Percentiles rank a stretch among this genome's conserved stretches.
phyloP scores from a whole-genome alignment of 2,113 vertebrate species.

The Rutilus rutilus region DNA sequence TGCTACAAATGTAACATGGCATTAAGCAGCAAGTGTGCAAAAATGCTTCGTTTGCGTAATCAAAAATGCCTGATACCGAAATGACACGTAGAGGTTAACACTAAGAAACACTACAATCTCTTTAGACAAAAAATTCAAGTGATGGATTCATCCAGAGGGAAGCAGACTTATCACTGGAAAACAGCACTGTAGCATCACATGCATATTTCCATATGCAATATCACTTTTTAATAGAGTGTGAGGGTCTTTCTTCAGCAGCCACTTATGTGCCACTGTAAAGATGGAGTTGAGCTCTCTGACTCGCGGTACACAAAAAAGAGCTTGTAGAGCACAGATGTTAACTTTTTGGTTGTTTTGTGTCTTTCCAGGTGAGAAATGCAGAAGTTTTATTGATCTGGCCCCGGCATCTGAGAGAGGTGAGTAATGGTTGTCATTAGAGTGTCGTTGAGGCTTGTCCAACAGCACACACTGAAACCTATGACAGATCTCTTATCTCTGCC shows the following conservation, averaged over 20 bases:
- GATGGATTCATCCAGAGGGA: neutral
- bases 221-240: neutral
- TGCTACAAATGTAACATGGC: neutral
- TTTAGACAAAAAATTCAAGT: neutral
- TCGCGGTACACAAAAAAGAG: constrained; percentile 21
- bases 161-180: constrained; percentile 10
- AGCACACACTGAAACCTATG: constrained; percentile 2
- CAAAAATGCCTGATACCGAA: neutral
- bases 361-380: constrained; percentile 92
- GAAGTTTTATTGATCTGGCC: constrained; percentile 97
- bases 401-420: constrained; percentile 97
- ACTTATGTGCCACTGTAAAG: neutral
- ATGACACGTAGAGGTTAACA: neutral
- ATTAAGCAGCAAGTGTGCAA: neutral
- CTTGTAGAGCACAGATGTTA: constrained; percentile 34
- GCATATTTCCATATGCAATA: neutral
- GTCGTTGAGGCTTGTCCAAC: constrained; percentile 38
- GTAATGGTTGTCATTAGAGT: constrained; percentile 72
- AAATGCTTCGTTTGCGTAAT: no score
- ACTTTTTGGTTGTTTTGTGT: constrained; percentile 57
- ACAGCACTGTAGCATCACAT: neutral
- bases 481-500: constrained; percentile 35
- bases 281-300: constrained; percentile 15
- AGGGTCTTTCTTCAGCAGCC: neutral
- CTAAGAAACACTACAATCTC: neutral